A percentile compares a stretch with the other conserved stretches of the same genome.
Conservation (phyloP, 2,888 invertebrate genomes). For the Chymomyza amoena region DNA sequence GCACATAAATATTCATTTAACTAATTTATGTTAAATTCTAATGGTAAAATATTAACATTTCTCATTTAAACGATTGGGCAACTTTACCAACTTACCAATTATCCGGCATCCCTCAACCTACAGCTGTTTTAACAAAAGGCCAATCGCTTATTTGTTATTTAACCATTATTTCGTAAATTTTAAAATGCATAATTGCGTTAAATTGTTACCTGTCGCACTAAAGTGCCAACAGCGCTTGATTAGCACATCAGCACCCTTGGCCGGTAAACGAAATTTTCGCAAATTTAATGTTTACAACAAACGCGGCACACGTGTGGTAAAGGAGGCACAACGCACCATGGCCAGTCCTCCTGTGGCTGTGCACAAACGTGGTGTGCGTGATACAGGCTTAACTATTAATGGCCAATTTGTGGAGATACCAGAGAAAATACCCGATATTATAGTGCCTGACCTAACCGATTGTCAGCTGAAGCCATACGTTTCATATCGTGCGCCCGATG, state of each 20-base stretch:
- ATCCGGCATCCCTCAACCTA: neutral
- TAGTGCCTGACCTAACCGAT: conserved; percentile 92
- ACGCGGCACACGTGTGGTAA: conserved; percentile 85
- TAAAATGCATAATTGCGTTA: conserved; percentile 58
- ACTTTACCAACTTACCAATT: neutral
- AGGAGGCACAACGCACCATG: conserved; percentile 78
- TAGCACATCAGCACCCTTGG: conserved; percentile 79
- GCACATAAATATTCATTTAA: too few species aligned
- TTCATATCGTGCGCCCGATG: conserved; percentile 88
- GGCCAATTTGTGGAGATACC: conserved; percentile 84
- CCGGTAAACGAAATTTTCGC: conserved; percentile 89
- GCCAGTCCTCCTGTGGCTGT: conserved; percentile 83
- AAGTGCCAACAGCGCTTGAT: conserved; percentile 73
- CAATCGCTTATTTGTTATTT: conserved; percentile 51
- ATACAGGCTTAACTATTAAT: conserved; percentile 81
- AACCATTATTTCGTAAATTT: conserved; percentile 30
- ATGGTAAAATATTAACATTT: too few species aligned
- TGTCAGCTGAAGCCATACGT: conserved; percentile 96
- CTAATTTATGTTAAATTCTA: too few species aligned
- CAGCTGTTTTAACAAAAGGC: neutral
- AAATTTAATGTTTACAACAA: conserved; percentile 89
- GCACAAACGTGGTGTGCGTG: conserved; percentile 85
- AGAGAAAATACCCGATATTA: conserved; percentile 94
- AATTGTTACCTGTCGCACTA: conserved; percentile 50
- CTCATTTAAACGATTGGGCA: neutral